A percentile compares a stretch with the other conserved stretches of the same genome.
Evolutionary conservation across 2,797 vertebrate species (phyloP).

Genomic region (Heliangelus exortis): DNA sequence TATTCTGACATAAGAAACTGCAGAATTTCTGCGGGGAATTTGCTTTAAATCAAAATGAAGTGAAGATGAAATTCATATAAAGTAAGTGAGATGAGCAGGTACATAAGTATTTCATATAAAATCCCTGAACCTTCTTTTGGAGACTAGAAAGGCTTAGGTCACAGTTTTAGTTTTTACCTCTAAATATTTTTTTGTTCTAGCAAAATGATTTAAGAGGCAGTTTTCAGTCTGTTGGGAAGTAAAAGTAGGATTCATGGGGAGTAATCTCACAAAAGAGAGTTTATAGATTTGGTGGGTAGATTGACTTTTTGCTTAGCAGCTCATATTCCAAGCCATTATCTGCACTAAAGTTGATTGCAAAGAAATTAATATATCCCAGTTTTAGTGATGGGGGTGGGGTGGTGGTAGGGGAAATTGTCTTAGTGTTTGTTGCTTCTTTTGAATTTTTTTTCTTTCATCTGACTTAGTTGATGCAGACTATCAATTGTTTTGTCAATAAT

Average conservation of each 20-base stretch:
- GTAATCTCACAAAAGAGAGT: not conserved
- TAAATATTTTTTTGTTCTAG: not conserved
- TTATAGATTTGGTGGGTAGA: not conserved
- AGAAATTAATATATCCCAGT: not conserved
- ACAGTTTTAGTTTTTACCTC: not conserved
- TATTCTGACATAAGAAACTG: too few relatives aligned
- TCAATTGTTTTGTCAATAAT: not conserved
- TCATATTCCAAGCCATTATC: not conserved
- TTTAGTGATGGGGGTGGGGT: not conserved
- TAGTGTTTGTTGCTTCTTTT: not conserved
- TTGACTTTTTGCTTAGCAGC: not conserved
- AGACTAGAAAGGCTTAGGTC: not conserved
- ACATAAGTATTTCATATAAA: not conserved
- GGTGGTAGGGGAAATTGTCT: too few relatives aligned
- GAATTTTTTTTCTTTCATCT: not conserved
- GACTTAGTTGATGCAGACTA: not conserved
- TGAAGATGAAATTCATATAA: not conserved
- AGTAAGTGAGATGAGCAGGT: not conserved
- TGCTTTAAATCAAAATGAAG: too few relatives aligned
- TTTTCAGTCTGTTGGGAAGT: not conserved
- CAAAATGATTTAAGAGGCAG: not conserved
- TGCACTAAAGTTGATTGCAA: not conserved
- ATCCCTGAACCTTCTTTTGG: not conserved
- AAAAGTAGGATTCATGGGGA: not conserved
- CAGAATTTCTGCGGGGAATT: too few relatives aligned